Base-by-base conservation (phyloP, 2,888 invertebrate species). In the Pseudococcus viburni region DNA sequence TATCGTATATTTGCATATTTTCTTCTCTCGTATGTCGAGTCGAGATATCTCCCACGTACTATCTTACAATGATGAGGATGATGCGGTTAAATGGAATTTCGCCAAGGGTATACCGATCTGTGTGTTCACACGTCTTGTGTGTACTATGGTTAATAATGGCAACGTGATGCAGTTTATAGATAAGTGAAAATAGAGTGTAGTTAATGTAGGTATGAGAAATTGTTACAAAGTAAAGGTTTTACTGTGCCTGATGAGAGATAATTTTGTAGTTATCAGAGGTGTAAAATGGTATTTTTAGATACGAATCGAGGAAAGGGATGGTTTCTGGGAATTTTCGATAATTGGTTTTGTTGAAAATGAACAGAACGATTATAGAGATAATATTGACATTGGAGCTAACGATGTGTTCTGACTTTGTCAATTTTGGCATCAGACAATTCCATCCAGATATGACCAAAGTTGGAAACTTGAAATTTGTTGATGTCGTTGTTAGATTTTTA, bases 1-100 rank as follows among this genome's bases (percentile, higher is more conserved):
- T 64, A 64, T 19, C 64, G 64, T 64, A 22, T 64, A 64, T 64
- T 64, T 64, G 64, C 64, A 64, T 55, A 55, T n/a, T 55, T 55
- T n/a, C 64, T 64, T 22, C 19, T 22, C 64, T 22, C 64, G 22
- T 64, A 64, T n/a, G 55, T 55, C 15, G 15, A 51, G 48, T 15
- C 12, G 48, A 51, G 48, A 51, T 51, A 51, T 42, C 48, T 15
- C 48, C 48, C 22, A 64, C 64, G 12, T 64, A 22, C 15, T 51
- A 51, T 51, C 12, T 51, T 15, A 19, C 22, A 15, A 64, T 22
- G 64, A 64, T 22, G 64, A 22, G 19, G 64, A 22, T 64, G 64
- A 64, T 22, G 22, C 19, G 22, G 22, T 22, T 64, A 12, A 64
- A 64, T 64, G 64, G 64, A 64, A 64, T 22, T 64, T 64, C 22